Conservation (phyloP, 2,888 invertebrate genomes). For the Himalopsyche kuldschensis region DNA sequence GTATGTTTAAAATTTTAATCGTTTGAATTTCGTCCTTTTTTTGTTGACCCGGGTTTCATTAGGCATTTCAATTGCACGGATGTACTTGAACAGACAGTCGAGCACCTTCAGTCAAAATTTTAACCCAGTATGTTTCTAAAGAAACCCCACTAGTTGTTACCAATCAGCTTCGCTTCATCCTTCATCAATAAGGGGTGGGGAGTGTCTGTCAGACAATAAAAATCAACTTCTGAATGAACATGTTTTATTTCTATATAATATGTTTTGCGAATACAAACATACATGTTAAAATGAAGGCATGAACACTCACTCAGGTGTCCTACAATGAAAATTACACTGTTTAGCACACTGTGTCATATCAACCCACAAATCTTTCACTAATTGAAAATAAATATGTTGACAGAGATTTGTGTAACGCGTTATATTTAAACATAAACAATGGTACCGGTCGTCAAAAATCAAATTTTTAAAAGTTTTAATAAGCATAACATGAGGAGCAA, state of each 20-base stretch:
- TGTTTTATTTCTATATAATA: conserved; percentile 31
- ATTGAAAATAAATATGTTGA: conserved; percentile 10
- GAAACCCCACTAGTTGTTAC: no score
- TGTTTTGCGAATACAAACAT: conserved; percentile 24
- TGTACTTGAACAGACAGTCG: no score
- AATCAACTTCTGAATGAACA: conserved; percentile 19
- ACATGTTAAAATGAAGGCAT: conserved; percentile 34
- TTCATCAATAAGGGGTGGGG: no score
- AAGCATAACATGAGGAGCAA: background rate
- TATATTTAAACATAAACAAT: background rate
- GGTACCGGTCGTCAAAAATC: background rate
- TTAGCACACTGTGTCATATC: conserved; percentile 23
- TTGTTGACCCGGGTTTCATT: no score
- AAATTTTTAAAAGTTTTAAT: conserved; percentile 5
- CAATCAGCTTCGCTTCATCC: no score
- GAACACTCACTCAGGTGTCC: conserved; percentile 13
- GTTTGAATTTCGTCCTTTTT: no score
- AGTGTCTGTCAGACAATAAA: no score
- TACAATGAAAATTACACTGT: background rate
- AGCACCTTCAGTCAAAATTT: no score
- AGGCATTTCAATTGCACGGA: no score
- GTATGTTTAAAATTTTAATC: no score
- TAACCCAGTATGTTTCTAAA: no score
- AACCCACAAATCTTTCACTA: conserved; percentile 20
- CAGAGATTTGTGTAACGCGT: background rate